A percentile compares a stretch with the other conserved stretches of the same genome.
Conservation (phyloP, 2,797 vertebrate species). For the Cossypha heuglini region DNA sequence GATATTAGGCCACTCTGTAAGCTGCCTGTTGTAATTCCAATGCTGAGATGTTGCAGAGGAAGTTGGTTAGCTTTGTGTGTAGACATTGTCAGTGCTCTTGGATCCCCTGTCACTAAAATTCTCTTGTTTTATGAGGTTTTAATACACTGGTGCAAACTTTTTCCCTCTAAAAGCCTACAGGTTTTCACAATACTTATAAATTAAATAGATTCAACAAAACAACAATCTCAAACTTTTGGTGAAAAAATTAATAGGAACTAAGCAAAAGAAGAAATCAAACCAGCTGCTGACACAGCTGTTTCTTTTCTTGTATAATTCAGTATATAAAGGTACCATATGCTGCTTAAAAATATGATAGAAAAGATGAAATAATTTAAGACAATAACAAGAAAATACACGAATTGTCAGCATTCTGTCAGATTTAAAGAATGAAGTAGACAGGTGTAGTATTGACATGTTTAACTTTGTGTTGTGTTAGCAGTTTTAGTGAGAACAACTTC, state of each 20-base stretch:
- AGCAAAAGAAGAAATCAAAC: conserved; percentile 81
- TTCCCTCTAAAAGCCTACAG: background rate
- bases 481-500: conserved; percentile 81
- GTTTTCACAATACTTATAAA: conserved; percentile 37
- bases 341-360: conserved; percentile 87
- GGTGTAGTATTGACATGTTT: conserved; percentile 87
- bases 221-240: conserved; percentile 68
- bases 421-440: conserved; percentile 81
- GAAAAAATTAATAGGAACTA: conserved; percentile 86
- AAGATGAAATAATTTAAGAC: conserved; percentile 88
- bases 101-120: background rate
- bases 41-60: background rate
- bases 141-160: background rate
- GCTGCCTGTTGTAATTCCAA: background rate
- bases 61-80: background rate
- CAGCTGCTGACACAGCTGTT: conserved; percentile 89
- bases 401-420: conserved; percentile 97
- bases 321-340: conserved; percentile 91
- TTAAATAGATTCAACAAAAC: conserved; percentile 60
- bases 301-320: conserved; percentile 89
- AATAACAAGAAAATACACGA: conserved; percentile 87
- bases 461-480: conserved; percentile 89
- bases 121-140: background rate
- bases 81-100: background rate
- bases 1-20: background rate